phyloP scores from a whole-genome alignment of 2,797 vertebrate species.

The Coregonus sp. region DNA sequence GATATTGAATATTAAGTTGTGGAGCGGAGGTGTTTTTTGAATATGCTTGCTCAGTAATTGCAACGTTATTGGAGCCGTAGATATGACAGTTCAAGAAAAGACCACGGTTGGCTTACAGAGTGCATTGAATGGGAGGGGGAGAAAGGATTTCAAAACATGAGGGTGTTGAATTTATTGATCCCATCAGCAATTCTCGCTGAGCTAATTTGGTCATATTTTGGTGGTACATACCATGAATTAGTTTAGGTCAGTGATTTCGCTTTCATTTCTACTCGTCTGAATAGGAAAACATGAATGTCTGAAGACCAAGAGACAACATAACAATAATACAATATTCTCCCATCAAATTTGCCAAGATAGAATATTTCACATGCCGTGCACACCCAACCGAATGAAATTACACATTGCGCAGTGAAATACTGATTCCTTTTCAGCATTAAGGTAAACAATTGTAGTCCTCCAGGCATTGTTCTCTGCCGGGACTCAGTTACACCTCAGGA shows the following conservation, averaged over 20 bases:
- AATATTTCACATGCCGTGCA: not conserved
- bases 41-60: conserved; percentile 57
- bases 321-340: conserved; percentile 2
- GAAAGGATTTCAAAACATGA: too few species aligned
- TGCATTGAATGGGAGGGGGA: not conserved
- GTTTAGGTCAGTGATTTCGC: not conserved
- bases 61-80: conserved; percentile 53
- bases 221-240: not conserved
- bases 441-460: conserved; percentile 55
- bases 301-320: not conserved
- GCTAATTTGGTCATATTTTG: not conserved
- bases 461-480: conserved; percentile 45
- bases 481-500: conserved; percentile 46
- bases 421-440: conserved; percentile 38
- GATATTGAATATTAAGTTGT: conserved; percentile 62
- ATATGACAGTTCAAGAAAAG: conserved; percentile 37
- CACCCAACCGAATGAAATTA: not conserved
- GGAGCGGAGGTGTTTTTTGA: conserved; percentile 39
- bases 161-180: not conserved
- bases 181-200: not conserved
- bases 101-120: conserved; percentile 16
- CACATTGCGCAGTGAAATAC: not conserved
- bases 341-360: not conserved
- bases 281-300: not conserved
- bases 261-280: not conserved